A percentile compares a stretch with the other conserved stretches of the same genome.
Evolutionary conservation across 2,797 vertebrate species (phyloP).

Genomic region (Megaceryle alcyon): DNA sequence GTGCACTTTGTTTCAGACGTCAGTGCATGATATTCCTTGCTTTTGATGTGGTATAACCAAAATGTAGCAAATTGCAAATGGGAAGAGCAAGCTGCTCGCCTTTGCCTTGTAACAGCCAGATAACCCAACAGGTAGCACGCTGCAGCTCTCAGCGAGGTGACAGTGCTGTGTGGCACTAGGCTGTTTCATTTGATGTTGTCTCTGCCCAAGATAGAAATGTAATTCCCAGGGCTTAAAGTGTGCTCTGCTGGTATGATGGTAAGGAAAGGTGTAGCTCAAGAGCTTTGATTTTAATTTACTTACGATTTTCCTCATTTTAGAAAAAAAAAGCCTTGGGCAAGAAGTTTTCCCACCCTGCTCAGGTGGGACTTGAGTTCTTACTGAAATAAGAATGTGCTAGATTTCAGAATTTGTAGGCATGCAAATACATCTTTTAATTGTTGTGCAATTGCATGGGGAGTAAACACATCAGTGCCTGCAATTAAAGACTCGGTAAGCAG

Average conservation of each 20-base stretch:
- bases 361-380: neutral
- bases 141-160: neutral
- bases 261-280: neutral
- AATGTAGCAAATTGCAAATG: accelerated
- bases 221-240: neutral
- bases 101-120: neutral
- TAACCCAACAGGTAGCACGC: neutral
- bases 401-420: neutral
- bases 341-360: neutral
- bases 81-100: neutral
- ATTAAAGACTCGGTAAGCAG: constrained; percentile 39
- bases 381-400: neutral
- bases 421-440: constrained; percentile 41
- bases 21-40: neutral
- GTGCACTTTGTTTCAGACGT: neutral
- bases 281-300: neutral
- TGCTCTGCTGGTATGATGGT: neutral
- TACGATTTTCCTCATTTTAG: neutral
- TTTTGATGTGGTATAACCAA: neutral
- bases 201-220: neutral
- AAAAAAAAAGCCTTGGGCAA: neutral
- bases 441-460: constrained; percentile 42
- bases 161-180: neutral
- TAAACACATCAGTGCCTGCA: constrained; percentile 51
- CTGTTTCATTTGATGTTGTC: neutral